Base-by-base conservation (phyloP, 2,888 invertebrate species). In the Acronicta psi region DNA sequence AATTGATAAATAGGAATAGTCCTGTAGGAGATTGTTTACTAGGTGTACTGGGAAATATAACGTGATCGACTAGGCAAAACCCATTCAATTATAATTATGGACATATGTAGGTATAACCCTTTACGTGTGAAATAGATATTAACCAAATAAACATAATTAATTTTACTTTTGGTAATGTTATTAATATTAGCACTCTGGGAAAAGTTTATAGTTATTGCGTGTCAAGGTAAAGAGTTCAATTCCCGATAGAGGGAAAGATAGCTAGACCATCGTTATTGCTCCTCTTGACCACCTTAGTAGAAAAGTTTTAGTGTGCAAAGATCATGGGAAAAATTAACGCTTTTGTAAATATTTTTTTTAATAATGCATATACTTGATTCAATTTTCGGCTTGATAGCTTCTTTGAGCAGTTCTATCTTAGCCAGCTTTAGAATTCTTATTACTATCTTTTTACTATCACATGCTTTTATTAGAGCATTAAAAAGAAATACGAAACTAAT, bases 351-450 rank as follows among this genome's bases (percentile, higher is more conserved):
- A 25, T 11, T 13, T n/a, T 2, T 10, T 18, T 41, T n/a, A 6
- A 23, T 20, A 41, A 17, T 13, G n/a, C 31, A 31, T 25, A 25
- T 2, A n/a, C n/a, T n/a, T 7, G 7, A 13, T 16, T 41, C 18
- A 34, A 34, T 51, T 45, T 41, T 60, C 52, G n/a, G 29, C 43
- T 47, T 38, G 23, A 67, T 61, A 41, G 40, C 40, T 49, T 49
- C 50, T 75, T 70, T 49, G 42, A 58, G 40, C 29, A 56, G 31
- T 31, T 31, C 3, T 51, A 53, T 63, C 71, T 75, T 79, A 77
- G 77, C 77, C 68, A 67, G 59, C 66, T 66, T 56, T 56, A 64
- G 77, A 81, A 83, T 83, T 80, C 87, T 86, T 85, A 87, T 82
- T 78, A 71, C 79, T 66, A 70, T 79, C 76, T 69, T 83, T 73